Evolutionary conservation across 2,797 vertebrate species (phyloP).

Genomic region (Moxostoma hubbsi): DNA sequence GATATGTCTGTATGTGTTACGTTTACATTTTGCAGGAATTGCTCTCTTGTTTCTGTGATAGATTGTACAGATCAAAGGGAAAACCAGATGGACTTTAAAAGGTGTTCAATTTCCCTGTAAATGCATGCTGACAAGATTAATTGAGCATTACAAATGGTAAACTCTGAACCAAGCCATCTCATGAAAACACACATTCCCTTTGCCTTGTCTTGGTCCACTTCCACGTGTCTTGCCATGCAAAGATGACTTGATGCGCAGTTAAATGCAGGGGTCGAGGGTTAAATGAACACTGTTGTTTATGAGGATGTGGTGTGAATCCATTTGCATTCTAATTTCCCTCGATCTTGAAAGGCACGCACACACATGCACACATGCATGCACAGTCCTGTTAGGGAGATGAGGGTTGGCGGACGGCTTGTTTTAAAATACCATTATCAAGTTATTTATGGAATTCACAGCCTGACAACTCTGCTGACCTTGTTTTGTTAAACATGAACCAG

Average conservation of each 20-base stretch:
- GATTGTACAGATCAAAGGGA: slow-evolving; percentile 66
- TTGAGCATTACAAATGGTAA: slow-evolving; percentile 82
- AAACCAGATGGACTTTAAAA: slow-evolving; percentile 73
- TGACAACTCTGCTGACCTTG: slow-evolving; percentile 92
- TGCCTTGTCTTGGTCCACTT: slow-evolving; percentile 69
- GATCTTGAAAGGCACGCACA: slow-evolving; percentile 81
- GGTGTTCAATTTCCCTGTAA: slow-evolving; percentile 73
- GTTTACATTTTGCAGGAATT: too few species aligned
- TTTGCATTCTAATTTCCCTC: slow-evolving; percentile 99
- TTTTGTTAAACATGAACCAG: slow-evolving; percentile 99
- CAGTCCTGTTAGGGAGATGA: slow-evolving; percentile 58
- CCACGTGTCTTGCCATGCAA: slow-evolving; percentile 82
- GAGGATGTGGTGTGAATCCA: slow-evolving; percentile 96
- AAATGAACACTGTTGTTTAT: slow-evolving; percentile 99
- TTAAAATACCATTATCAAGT: slow-evolving; percentile 99
- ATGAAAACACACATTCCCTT: slow-evolving; percentile 48
- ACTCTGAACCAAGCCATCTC: slow-evolving; percentile 72
- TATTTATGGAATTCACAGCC: slow-evolving; percentile 99
- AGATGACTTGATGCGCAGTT: slow-evolving; percentile 99
- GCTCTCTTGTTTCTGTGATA: too few species aligned
- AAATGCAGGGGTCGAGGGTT: slow-evolving; percentile 95
- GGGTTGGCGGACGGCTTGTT: slow-evolving; percentile 93
- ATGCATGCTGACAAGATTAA: slow-evolving; percentile 85
- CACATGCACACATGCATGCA: slow-evolving; percentile 75
- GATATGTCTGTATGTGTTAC: neutral